Conservation (phyloP, 2,113 vertebrate species). For the Istiophorus platypterus region DNA sequence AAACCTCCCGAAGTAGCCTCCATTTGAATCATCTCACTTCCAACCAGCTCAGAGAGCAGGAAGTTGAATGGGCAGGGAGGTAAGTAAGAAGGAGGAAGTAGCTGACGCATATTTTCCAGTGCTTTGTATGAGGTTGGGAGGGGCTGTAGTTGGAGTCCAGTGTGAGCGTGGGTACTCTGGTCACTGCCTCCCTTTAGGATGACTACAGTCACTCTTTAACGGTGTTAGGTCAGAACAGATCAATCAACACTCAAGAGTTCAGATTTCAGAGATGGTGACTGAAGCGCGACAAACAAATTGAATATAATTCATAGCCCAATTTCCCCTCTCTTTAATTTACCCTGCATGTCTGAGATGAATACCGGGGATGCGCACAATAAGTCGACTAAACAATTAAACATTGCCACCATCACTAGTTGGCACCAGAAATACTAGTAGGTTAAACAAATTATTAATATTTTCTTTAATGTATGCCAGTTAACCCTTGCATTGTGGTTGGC, state of each 20-base stretch:
- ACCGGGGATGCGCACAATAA: no score
- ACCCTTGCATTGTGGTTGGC: no score
- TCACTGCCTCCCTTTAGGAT: background rate
- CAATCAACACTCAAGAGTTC: no score
- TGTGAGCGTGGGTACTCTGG: background rate
- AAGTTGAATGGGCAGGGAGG: slow-evolving; percentile 66
- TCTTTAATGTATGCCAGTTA: no score
- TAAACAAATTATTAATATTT: no score
- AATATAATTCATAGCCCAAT: background rate
- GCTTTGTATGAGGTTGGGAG: slow-evolving; percentile 38
- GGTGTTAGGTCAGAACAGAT: background rate
- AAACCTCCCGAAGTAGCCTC: background rate
- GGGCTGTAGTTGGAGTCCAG: slow-evolving; percentile 28
- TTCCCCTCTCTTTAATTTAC: background rate
- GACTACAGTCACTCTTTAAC: background rate
- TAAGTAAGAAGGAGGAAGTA: slow-evolving; percentile 64
- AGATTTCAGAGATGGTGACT: background rate
- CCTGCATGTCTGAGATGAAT: background rate
- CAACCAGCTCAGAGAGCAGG: slow-evolving; percentile 64
- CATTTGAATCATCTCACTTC: slow-evolving; percentile 59
- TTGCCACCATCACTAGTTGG: no score
- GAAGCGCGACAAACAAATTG: background rate
- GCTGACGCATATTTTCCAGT: slow-evolving; percentile 76
- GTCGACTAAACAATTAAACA: no score
- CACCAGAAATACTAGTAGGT: no score